Evolutionary conservation across 1,140 invertebrate genomes (phyloP), one percentile per base, ranked within the genome.

Genomic region (Xylocopa sonorina): DNA sequence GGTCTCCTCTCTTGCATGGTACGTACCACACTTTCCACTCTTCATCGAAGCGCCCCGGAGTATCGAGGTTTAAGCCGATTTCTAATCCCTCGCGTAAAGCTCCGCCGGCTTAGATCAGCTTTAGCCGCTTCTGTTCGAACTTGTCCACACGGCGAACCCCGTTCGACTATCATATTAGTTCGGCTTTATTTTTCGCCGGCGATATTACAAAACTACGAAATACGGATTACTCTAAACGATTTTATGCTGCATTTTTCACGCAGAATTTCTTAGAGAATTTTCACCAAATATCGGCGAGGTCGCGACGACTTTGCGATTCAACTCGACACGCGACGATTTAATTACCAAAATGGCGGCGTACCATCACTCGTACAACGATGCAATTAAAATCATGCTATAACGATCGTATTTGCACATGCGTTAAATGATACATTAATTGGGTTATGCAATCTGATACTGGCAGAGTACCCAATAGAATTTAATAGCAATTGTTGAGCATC

Each of bases 61-160:
- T 74, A 81, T 87, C 76, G 74, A 64, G 67, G 43, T 81, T 87
- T 86, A 85, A 87, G 84, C 74, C 84, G 84, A 87, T 87, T 83
- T 76, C 84, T 81, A 74, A 86, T 82, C 67, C 75, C 18, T 18
- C 14, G 29, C 46, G 78, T 68, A 68, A 85, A 68, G 63, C 66
- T 80, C 75, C 51, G 55, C 66, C 51, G 63, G 71, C 74, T 74
- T 78, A 78, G 82, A 87, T 87, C 84, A 85, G 69, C 76, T 78
- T 87, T 83, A 87, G 83, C 75, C 81, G 69, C 72, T 86, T 86
- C 55, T 58, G 67, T 46, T 69, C 38, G 64, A 78, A 83, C 57
- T 64, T 80, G 72, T 71, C 78, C 81, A 80, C 64, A 38, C 71
- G 50, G 21, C 66, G 80, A 83, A 87, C 66, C 63, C 55, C 60